Evolutionary conservation across 2,797 vertebrate species (phyloP).

Genomic region (Crax fasciolata): DNA sequence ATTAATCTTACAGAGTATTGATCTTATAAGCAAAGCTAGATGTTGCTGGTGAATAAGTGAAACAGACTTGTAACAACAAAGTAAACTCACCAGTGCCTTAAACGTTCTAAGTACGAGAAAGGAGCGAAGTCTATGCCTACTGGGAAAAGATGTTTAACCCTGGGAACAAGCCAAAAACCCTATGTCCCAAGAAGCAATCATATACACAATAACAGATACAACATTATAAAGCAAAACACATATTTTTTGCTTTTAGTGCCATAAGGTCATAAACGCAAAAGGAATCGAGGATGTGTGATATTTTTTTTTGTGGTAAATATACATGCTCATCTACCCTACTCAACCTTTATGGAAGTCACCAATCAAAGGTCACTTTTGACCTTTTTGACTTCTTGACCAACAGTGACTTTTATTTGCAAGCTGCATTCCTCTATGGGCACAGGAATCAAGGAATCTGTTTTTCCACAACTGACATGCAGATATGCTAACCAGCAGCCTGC

Average conservation of each 20-base stretch:
- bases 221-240: background rate
- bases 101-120: background rate
- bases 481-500: background rate
- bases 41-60: constrained; percentile 1
- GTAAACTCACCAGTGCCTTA: constrained; percentile 7
- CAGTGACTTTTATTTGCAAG: constrained; percentile 44
- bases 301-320: constrained; percentile 72
- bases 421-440: constrained; percentile 12
- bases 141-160: background rate
- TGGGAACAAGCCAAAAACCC: background rate
- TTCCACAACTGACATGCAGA: constrained; percentile 44
- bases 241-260: background rate
- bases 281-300: constrained; percentile 47
- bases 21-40: constrained; percentile 26
- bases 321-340: background rate
- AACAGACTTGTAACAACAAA: background rate
- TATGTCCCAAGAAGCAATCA: background rate
- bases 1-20: constrained; percentile 38
- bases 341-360: constrained; percentile 29
- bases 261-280: constrained; percentile 53
- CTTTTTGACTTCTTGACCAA: background rate
- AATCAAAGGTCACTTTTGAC: background rate
- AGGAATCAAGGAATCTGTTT: background rate
- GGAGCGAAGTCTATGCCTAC: background rate
- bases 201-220: background rate